phyloP scores from a whole-genome alignment of 2,888 invertebrate species.

The Gisinianus flammeolus region DNA sequence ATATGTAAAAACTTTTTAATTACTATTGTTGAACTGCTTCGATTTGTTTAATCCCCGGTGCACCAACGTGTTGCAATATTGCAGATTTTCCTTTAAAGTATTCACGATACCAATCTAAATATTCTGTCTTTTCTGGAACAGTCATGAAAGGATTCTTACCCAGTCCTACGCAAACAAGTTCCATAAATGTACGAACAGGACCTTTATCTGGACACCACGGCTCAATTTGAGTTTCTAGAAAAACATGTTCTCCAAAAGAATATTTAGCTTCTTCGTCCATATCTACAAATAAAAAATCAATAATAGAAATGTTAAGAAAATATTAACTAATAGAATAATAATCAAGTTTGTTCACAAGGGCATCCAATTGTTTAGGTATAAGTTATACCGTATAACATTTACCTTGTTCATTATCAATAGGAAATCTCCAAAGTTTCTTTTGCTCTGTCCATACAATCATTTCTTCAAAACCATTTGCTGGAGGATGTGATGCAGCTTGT shows the following conservation, averaged over 20 bases:
- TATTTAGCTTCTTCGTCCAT: constrained; percentile 66
- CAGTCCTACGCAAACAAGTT: constrained; percentile 88
- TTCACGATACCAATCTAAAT: constrained; percentile 88
- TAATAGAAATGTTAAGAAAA: not conserved
- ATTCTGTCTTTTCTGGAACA: constrained; percentile 83
- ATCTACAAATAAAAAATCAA: constrained; percentile 59
- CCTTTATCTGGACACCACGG: constrained; percentile 89
- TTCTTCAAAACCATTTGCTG: constrained; percentile 89
- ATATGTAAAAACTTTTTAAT: no score
- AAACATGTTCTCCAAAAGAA: constrained; percentile 92
- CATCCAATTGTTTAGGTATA: not conserved
- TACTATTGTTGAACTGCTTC: no score
- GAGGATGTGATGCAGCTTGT: constrained; percentile 73
- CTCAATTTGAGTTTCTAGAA: constrained; percentile 83
- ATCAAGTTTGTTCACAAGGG: no score
- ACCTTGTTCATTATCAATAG: constrained; percentile 97
- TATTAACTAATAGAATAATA: not conserved
- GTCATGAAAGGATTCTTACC: constrained; percentile 93
- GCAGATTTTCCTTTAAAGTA: constrained; percentile 84
- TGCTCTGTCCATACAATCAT: constrained; percentile 92
- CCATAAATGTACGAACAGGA: constrained; percentile 96
- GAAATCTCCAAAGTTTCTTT: constrained; percentile 95
- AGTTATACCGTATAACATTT: constrained; percentile 44
- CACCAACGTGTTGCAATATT: constrained; percentile 72
- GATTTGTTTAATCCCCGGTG: constrained; percentile 57